Evolutionary conservation across 2,797 vertebrate species (phyloP).

Genomic region (Petrocephalus sullivani): DNA sequence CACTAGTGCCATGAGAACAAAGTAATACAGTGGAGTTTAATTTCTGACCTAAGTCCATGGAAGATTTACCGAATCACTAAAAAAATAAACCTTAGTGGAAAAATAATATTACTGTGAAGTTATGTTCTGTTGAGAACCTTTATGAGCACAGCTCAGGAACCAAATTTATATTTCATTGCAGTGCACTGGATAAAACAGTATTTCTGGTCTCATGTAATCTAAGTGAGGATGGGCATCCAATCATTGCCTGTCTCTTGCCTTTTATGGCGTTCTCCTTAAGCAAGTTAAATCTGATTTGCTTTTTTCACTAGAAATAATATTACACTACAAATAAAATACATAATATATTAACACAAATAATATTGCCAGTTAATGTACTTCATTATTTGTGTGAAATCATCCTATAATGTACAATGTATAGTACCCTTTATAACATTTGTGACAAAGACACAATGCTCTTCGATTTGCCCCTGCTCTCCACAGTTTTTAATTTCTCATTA

Average conservation of each 20-base stretch:
- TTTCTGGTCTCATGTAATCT: conserved; percentile 17
- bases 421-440: too few relatives aligned
- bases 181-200: too few relatives aligned
- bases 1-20: too few relatives aligned
- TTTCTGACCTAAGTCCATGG: too few relatives aligned
- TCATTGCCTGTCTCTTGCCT: not conserved
- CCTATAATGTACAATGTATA: too few relatives aligned
- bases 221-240: conserved; percentile 20
- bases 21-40: too few relatives aligned
- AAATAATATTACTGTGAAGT: conserved; percentile 51
- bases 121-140: conserved; percentile 51
- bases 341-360: not conserved
- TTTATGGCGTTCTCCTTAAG: conserved; percentile 21
- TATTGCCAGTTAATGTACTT: not conserved
- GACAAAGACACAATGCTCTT: too few relatives aligned
- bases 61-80: not conserved
- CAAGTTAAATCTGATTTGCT: not conserved
- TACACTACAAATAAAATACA: not conserved
- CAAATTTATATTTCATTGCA: not conserved
- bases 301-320: not conserved
- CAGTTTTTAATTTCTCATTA: too few relatives aligned
- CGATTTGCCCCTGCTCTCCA: too few relatives aligned
- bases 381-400: too few relatives aligned
- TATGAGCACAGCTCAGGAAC: conserved; percentile 21
- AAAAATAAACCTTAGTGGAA: conserved; percentile 36